Conservation (phyloP, 2,888 invertebrate genomes). For the Drosophila stalkeri region DNA sequence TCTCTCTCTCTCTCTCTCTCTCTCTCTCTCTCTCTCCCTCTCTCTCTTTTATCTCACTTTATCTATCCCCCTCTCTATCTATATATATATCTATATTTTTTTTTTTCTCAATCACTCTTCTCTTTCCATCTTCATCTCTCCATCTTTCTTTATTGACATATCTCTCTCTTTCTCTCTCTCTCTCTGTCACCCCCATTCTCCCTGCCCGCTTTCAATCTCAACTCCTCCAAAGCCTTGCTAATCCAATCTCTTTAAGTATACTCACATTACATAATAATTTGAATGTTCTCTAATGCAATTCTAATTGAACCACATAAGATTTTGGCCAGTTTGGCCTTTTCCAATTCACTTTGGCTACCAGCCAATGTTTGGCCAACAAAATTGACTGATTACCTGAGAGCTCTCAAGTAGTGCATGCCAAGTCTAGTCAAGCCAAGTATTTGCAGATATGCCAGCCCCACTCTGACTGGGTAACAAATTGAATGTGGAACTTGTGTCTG, state of each 20-base stretch:
- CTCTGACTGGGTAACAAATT: slow-evolving; percentile 46
- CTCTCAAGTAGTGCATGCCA: slow-evolving; percentile 12
- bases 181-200: background rate
- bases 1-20: too few species aligned
- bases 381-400: slow-evolving; percentile 53
- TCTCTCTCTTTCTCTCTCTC: background rate
- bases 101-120: background rate
- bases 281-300: slow-evolving; percentile 3
- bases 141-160: background rate
- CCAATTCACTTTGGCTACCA: slow-evolving; percentile 26
- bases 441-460: slow-evolving; percentile 12
- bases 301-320: background rate
- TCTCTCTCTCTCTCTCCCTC: too few species aligned
- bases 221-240: background rate
- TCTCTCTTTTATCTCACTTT: too few species aligned
- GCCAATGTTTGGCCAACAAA: slow-evolving; percentile 22
- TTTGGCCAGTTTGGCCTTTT: slow-evolving; percentile 8
- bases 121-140: background rate
- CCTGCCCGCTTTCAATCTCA: background rate
- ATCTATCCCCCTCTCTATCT: background rate
- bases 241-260: slow-evolving; percentile 1
- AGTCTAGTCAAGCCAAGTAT: slow-evolving; percentile 2
- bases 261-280: slow-evolving; percentile 7
- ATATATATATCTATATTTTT: background rate
- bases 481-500: slow-evolving; percentile 54